Conservation (phyloP, 2,888 invertebrate species). For the Patella caerulea region DNA sequence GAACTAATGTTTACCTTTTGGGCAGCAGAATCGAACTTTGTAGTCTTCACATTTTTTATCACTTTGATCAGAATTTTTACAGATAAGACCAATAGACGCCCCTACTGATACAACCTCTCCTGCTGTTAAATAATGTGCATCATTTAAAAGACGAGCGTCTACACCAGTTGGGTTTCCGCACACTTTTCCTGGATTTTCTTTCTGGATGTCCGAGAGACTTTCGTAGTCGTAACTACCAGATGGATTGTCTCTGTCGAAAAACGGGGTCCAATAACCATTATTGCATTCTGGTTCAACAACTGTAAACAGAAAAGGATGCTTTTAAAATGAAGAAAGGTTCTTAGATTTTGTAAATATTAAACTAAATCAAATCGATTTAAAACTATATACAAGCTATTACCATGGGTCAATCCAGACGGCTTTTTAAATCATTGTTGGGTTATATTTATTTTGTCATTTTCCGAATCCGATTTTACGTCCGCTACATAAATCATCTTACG, state of each 20-base stretch:
- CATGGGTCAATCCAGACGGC: no score
- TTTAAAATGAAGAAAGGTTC: no score
- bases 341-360: no score
- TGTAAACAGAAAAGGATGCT: neutral
- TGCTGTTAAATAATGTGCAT: neutral
- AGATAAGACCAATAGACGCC: neutral
- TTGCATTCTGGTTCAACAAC: neutral
- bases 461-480: no score
- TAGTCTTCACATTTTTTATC: neutral
- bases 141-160: neutral
- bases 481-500: no score
- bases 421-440: no score
- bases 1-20: neutral
- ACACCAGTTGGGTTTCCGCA: neutral
- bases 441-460: no score
- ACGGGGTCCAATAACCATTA: neutral
- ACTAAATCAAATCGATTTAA: no score
- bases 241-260: slow-evolving; percentile 1
- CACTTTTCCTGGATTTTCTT: neutral
- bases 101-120: neutral
- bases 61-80: slow-evolving; percentile 1
- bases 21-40: slow-evolving; percentile 1
- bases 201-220: neutral
- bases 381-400: no score
- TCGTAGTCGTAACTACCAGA: slow-evolving; percentile 1